phyloP scores from a whole-genome alignment of 2,888 invertebrate species.

The Hydriomena furcata region DNA sequence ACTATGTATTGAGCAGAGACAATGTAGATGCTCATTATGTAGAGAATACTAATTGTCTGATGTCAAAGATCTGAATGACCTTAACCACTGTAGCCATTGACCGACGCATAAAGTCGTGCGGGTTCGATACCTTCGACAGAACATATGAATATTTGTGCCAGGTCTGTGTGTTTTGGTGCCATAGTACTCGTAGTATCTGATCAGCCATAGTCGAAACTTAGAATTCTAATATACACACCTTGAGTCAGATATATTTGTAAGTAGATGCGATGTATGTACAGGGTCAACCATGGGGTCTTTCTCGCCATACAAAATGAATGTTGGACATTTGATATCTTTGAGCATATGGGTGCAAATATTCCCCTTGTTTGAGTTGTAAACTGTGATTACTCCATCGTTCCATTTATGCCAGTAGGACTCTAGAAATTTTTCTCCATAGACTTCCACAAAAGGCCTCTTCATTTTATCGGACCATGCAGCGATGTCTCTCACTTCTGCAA shows the following conservation, averaged over 20 bases:
- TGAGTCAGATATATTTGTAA: slow-evolving; percentile 85
- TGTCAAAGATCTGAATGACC: too few species aligned
- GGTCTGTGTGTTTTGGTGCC: too few species aligned
- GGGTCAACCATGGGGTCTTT: slow-evolving; percentile 91
- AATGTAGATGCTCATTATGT: too few species aligned
- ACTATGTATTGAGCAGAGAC: too few species aligned
- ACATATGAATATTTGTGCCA: too few species aligned
- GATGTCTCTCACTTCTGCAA: slow-evolving; percentile 87
- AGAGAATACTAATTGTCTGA: too few species aligned
- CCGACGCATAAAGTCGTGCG: too few species aligned
- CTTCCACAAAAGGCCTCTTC: slow-evolving; percentile 87
- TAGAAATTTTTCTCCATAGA: slow-evolving; percentile 90
- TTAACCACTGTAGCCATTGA: too few species aligned
- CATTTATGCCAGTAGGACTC: slow-evolving; percentile 88
- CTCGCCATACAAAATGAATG: slow-evolving; percentile 92
- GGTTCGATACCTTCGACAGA: too few species aligned
- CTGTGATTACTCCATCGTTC: slow-evolving; percentile 85
- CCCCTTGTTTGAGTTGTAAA: slow-evolving; percentile 85
- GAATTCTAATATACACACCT: slow-evolving; percentile 86
- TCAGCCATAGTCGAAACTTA: too few species aligned
- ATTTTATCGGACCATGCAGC: slow-evolving; percentile 91
- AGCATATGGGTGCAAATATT: slow-evolving; percentile 88
- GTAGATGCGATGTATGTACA: slow-evolving; percentile 89
- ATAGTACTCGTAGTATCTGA: too few species aligned
- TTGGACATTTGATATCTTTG: slow-evolving; percentile 87